phyloP scores from a whole-genome alignment of 2,888 invertebrate species.

The Heliconius cydno region DNA sequence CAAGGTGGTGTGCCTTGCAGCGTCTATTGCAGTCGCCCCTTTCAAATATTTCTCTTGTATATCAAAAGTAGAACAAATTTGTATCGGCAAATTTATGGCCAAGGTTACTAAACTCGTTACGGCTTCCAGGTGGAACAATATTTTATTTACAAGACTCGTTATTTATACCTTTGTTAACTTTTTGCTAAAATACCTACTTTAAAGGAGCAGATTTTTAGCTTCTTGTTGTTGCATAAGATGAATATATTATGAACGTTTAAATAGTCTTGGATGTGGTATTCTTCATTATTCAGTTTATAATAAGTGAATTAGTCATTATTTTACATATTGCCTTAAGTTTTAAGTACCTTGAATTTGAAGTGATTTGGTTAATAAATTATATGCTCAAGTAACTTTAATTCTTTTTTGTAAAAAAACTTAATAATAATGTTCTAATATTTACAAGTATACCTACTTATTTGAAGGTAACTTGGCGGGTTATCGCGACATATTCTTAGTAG shows the following conservation, averaged over 20 bases:
- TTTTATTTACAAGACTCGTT: conserved; percentile 72
- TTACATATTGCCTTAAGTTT: background rate
- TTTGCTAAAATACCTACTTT: conserved; percentile 31
- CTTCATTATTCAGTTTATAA: background rate
- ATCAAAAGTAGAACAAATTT: conserved; percentile 72
- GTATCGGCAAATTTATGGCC: conserved; percentile 79
- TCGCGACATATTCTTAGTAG: conserved; percentile 6
- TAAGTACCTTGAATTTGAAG: background rate
- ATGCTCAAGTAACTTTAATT: background rate
- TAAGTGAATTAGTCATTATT: background rate
- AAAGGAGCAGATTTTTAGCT: background rate
- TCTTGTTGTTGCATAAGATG: background rate
- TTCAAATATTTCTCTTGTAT: conserved; percentile 58
- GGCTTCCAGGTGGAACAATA: conserved; percentile 68
- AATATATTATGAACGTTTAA: background rate
- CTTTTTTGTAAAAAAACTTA: background rate
- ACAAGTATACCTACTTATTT: conserved; percentile 8
- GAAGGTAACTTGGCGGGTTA: conserved; percentile 11
- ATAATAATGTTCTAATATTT: conserved; percentile 10
- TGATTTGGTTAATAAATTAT: conserved; percentile 27
- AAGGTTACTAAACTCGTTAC: conserved; percentile 80
- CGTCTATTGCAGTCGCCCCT: conserved; percentile 74
- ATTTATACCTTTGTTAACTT: conserved; percentile 62
- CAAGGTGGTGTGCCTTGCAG: conserved; percentile 80
- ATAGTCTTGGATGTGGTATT: background rate